Percentiles rank a stretch among this genome's conserved stretches.
These are phyloP conservation scores for Plectropomus leopardus DNA, from an alignment of 2,113 vertebrate species.

Conservation along the genomic window DNA sequence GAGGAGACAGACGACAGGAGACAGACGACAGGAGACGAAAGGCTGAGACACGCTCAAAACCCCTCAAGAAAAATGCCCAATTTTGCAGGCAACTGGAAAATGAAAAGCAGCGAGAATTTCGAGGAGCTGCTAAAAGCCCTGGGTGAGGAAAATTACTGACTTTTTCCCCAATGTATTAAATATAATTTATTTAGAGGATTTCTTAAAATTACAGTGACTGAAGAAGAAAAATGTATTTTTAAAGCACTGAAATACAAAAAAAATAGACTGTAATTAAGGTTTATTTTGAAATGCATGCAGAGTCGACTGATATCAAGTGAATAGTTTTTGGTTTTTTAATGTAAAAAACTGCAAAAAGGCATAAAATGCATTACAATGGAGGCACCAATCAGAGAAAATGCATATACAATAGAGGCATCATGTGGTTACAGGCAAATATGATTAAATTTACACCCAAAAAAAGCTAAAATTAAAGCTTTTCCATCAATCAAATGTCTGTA, in stretches of 20 bases:
- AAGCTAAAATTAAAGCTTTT: neutral
- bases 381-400: neutral
- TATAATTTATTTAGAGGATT: neutral
- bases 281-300: neutral
- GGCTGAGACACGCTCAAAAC: conserved; percentile 37
- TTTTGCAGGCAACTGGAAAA: conserved; percentile 93
- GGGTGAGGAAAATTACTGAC: conserved; percentile 82
- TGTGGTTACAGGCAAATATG: neutral
- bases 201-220: neutral
- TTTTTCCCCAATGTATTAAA: conserved; percentile 1
- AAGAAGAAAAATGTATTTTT: neutral
- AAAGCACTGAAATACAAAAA: neutral
- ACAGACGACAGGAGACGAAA: conserved; percentile 50
- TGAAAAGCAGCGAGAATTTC: conserved; percentile 93
- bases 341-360: neutral
- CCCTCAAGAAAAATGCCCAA: conserved; percentile 86
- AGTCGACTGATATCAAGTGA: neutral
- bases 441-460: neutral
- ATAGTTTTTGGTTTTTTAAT: neutral
- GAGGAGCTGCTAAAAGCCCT: conserved; percentile 93
- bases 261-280: neutral
- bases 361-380: neutral
- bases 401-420: neutral
- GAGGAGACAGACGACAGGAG: conserved; percentile 51
- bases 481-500: rapidly evolving